Evolutionary conservation across 2,113 vertebrate species (phyloP).

Genomic region (Alligator sinensis): DNA sequence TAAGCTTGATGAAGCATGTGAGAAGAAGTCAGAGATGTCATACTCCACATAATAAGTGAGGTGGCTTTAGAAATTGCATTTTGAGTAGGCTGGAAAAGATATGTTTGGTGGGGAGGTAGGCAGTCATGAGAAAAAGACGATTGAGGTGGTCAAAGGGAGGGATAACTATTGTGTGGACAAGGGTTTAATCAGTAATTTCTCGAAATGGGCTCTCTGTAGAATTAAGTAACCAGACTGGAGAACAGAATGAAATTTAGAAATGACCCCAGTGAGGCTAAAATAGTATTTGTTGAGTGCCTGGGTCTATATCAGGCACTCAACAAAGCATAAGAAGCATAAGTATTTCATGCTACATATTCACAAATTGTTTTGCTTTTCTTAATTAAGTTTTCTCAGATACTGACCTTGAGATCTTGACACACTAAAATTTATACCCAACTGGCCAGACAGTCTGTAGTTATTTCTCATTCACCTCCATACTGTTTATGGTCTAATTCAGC

Average conservation of each 20-base stretch:
- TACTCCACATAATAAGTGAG: background rate
- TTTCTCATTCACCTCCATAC: background rate
- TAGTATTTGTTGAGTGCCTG: background rate
- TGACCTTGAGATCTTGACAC: background rate
- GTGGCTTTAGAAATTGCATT: slow-evolving; percentile 12
- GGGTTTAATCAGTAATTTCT: background rate
- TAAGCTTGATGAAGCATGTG: background rate
- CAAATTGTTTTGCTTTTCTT: background rate
- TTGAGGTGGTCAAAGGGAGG: background rate
- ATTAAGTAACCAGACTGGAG: background rate
- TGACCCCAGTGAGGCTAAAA: background rate
- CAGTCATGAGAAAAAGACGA: background rate
- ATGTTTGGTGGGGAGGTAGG: background rate
- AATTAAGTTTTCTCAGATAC: background rate
- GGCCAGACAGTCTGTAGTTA: background rate
- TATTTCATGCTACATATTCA: background rate
- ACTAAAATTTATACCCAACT: background rate
- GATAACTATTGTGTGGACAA: background rate
- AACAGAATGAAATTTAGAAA: background rate
- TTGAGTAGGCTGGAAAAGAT: background rate
- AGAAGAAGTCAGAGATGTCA: background rate
- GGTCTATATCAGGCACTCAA: background rate
- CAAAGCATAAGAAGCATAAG: background rate
- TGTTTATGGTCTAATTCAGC: background rate
- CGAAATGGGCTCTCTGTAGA: background rate